Base-by-base conservation (phyloP, 2,888 invertebrate genomes). In the Campoplex nolae region DNA sequence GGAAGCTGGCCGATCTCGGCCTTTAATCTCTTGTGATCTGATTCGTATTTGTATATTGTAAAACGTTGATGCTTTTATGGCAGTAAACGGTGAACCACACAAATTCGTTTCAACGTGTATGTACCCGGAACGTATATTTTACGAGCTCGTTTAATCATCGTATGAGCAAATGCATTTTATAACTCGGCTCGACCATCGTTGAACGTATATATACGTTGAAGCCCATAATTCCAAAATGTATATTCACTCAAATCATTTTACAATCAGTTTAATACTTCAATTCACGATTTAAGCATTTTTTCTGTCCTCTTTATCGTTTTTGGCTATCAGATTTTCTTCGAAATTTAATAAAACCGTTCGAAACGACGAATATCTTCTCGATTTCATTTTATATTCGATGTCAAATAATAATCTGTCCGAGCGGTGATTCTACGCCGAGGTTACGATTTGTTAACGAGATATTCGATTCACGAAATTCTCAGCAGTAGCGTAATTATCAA, bases 1-100 rank as follows among this genome's bases (percentile, higher is more conserved):
- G 79, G 58, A 68, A 84, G 79, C 75, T 56, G 28, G 70, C 67
- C 45, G 65, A 56, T 65, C 71, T 56, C 48, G 28, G 48, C 23
- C 42, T 51, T 32, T 51, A 73, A 51, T n/a, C 48, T 73, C 32
- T 65, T 6, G 67, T 18, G 67, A 67, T 67, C 67, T 67, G 38
- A 68, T 68, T 38, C 42, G n/a, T 42, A 42, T 68, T 42, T 68
- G 2, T 68, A 68, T 68, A 68, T 68, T 68, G 67, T 68, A 42
- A 62, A 70, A 45, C 71, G 48, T 16, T 71, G 71, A 71, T 48
- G 45, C 71, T 71, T 48, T 51, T 18, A 71, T 62, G 62, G 80
- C 76, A 71, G 76, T 85, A 73, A 75, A 71, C 81, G 65, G 76
- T 81, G 71, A 54, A 75, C 35, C 67, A 68, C 11, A 28, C 38